These are phyloP conservation scores for Mus pahari DNA, from an alignment of 2,113 vertebrate genomes.

Conservation along the genomic window DNA sequence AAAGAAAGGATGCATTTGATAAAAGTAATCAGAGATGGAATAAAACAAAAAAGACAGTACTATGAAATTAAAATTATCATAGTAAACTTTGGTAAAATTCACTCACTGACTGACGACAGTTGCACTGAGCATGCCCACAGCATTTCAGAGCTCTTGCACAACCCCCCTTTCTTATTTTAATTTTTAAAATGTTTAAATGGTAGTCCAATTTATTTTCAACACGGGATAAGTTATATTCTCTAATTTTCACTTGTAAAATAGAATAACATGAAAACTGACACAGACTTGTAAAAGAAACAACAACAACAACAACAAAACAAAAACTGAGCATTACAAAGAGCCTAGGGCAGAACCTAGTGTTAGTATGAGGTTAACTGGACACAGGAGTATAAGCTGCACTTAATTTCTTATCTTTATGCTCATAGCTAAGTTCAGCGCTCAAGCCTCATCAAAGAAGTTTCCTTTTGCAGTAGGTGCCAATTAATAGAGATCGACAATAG, in stretches of 20 bases:
- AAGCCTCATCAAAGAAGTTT: neutral
- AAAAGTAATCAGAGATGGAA: neutral
- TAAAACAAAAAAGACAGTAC: neutral
- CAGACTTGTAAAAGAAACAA: neutral
- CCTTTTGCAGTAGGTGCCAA: neutral
- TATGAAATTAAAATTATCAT: neutral
- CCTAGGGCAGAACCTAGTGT: neutral
- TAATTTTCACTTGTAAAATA: neutral
- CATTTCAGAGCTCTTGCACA: neutral
- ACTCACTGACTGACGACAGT: neutral
- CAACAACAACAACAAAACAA: too few species aligned
- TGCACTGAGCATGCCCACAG: too few species aligned
- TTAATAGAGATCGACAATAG: neutral
- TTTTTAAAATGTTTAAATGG: neutral
- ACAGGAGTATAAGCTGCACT: neutral
- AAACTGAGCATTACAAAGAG: neutral
- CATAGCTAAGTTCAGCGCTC: neutral
- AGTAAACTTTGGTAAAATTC: neutral
- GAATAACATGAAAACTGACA: neutral
- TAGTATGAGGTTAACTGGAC: neutral
- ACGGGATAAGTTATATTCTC: neutral
- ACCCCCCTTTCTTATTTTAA: neutral
- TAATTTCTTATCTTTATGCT: neutral
- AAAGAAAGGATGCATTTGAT: neutral
- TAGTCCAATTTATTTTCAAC: neutral